Evolutionary conservation across 2,113 vertebrate genomes (phyloP).

Genomic region (Sakesphorus luctuosus): DNA sequence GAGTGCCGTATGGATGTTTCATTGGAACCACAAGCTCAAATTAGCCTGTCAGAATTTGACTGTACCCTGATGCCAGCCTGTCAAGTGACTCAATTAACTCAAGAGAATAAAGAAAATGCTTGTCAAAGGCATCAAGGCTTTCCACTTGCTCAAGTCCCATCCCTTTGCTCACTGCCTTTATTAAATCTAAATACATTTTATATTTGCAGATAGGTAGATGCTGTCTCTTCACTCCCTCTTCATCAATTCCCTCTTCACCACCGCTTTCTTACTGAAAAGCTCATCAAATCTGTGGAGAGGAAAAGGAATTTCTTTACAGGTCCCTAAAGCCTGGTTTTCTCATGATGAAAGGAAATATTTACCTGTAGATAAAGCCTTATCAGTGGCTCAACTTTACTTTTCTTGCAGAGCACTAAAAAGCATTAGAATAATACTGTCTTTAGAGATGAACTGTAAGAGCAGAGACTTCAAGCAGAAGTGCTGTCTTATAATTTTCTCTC

Average conservation of each 20-base stretch:
- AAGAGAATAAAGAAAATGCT: constrained; percentile 70
- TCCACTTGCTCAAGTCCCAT: constrained; percentile 22
- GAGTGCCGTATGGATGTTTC: constrained; percentile 59
- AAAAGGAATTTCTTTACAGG: not conserved
- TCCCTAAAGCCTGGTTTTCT: not conserved
- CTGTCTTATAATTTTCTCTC: not conserved
- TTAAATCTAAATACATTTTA: constrained; percentile 58
- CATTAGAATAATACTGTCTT: not conserved
- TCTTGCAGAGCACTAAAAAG: not conserved
- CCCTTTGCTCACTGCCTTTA: constrained; percentile 17
- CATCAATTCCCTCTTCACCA: not conserved
- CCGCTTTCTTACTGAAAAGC: not conserved
- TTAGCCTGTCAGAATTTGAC: constrained; percentile 77
- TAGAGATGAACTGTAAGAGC: not conserved
- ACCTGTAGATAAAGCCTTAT: constrained; percentile 39
- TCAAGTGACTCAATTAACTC: constrained; percentile 76
- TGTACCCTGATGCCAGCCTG: constrained; percentile 58
- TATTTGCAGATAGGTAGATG: constrained; percentile 5
- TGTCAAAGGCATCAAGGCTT: constrained; percentile 62
- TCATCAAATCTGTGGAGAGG: not conserved
- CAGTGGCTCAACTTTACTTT: not conserved
- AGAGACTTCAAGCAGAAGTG: not conserved
- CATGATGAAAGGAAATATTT: not conserved
- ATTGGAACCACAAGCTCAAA: constrained; percentile 71
- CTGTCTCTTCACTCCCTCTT: not conserved